Percentiles rank a stretch among this genome's conserved stretches.
Conservation (phyloP, 2,797 vertebrate species). For the Mycteria americana region DNA sequence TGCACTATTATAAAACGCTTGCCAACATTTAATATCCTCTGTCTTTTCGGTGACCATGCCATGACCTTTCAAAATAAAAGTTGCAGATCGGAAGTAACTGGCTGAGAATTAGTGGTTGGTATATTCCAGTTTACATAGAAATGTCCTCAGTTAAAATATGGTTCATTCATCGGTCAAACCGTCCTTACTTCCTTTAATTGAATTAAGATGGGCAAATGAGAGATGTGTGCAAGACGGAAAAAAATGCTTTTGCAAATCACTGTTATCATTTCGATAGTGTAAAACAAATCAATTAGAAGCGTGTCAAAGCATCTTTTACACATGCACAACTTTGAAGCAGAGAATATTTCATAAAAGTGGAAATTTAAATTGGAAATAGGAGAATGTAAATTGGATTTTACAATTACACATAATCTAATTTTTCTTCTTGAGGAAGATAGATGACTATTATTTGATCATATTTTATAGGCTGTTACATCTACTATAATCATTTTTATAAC, state of each 20-base stretch:
- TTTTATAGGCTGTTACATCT: constrained; percentile 23
- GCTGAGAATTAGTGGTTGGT: constrained; percentile 80
- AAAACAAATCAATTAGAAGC: constrained; percentile 82
- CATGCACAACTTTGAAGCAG: constrained; percentile 51
- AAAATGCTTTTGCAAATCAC: constrained; percentile 78
- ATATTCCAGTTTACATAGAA: constrained; percentile 80
- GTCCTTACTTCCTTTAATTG: constrained; percentile 96
- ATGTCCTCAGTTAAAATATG: constrained; percentile 88
- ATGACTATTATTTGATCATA: constrained; percentile 22
- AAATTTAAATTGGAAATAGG: constrained; percentile 57
- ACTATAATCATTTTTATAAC: not conserved
- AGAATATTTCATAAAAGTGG: constrained; percentile 66
- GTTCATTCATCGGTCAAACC: constrained; percentile 94
- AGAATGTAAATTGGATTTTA: constrained; percentile 64
- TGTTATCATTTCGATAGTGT: constrained; percentile 73
- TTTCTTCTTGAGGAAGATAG: constrained; percentile 47
- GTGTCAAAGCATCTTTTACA: constrained; percentile 70
- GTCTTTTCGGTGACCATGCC: constrained; percentile 74
- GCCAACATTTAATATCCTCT: constrained; percentile 56
- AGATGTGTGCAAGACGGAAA: constrained; percentile 83
- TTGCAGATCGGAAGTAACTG: constrained; percentile 79
- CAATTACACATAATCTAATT: constrained; percentile 60
- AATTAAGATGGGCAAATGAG: constrained; percentile 98
- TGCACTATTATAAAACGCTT: not conserved
- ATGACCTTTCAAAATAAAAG: constrained; percentile 79